Evolutionary conservation across 2,888 invertebrate genomes (phyloP), one percentile per base, ranked within the genome.

Genomic region (Aricia artaxerxes): DNA sequence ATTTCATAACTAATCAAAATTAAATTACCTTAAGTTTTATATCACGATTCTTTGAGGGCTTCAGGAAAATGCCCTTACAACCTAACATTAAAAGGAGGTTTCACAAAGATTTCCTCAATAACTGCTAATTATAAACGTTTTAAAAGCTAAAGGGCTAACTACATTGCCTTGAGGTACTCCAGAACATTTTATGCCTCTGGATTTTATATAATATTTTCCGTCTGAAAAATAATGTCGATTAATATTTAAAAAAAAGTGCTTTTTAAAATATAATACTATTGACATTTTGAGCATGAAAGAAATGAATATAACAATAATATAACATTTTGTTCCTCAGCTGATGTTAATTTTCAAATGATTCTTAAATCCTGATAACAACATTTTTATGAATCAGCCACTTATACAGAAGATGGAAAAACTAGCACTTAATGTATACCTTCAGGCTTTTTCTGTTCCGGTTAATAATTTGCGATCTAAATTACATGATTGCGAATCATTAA

Each of bases 401-500:
- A 69, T 5, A 38, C 24, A 9, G 9, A 24, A 49, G 24, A 75
- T 40, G 24, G 3, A 73, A 73, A 40, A 73, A n/a, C n/a, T 40
- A 75, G 49, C 75, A 49, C 24, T 76, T 35, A 24, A 35, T 53
- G 44, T 49, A 4, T 75, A 35, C 44, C 49, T 57, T 35, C 7
- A 57, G 57, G 53, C 35, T 76, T 75, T 49, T 49, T 73, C 4
- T 49, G 75, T 44, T 76, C 53, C 53, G 57, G 57, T 76, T 76
- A 53, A 76, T 76, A 76, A 57, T 76, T 57, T 57, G 57, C 35
- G 24, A 76, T 57, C 76, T 35, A 76, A 76, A 76, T 76, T 76
- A 76, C 24, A 75, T 49, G 75, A 40, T 75, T 35, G 53, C 24
- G 53, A 78, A 64, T 69, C 78, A 78, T 78, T 44, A 78, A 44